These are phyloP conservation scores for Turdus rufiventris DNA, from an alignment of 2,113 vertebrate species.

Conservation along the genomic window DNA sequence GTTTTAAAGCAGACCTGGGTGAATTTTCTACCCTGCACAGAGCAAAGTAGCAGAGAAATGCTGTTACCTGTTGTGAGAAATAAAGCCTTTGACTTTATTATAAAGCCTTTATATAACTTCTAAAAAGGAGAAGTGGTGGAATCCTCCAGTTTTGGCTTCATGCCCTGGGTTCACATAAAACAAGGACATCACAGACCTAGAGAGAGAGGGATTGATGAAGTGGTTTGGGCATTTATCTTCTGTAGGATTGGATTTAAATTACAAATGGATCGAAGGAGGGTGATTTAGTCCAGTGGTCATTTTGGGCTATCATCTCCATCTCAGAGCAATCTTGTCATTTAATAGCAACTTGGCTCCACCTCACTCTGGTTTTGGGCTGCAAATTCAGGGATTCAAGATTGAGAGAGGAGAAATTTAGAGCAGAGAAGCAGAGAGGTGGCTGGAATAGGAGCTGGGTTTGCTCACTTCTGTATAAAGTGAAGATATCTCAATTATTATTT, in stretches of 20 bases:
- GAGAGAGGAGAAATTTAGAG: background rate
- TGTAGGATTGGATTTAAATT: background rate
- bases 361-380: background rate
- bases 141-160: background rate
- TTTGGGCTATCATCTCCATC: background rate
- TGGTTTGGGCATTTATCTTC: background rate
- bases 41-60: background rate
- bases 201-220: background rate
- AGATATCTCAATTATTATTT: background rate
- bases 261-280: background rate
- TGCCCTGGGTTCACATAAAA: background rate
- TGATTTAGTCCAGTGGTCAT: background rate
- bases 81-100: background rate
- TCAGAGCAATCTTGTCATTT: background rate
- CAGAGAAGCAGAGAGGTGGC: background rate
- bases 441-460: background rate
- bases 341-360: background rate
- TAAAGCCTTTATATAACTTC: background rate
- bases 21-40: background rate
- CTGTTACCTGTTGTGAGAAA: background rate
- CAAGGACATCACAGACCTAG: background rate
- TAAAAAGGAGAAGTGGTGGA: background rate
- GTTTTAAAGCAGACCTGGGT: background rate
- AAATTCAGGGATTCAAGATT: background rate
- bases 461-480: background rate